phyloP scores from a whole-genome alignment of 2,113 vertebrate genomes.

The human (Homo sapiens) region GRCh38 chr1:80312501-80313000 shows the following conservation, averaged over 20 bases:
- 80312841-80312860: neutral
- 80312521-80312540: neutral
- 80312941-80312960: neutral
- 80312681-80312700: neutral
- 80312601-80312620: neutral
- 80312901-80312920: neutral
- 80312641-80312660: neutral
- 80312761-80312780: neutral
- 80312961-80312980: neutral
- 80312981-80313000: neutral
- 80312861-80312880: neutral
- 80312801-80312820: neutral
- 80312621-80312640: neutral
- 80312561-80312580: neutral
- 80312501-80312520: neutral
- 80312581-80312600: neutral
- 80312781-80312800: neutral
- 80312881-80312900: neutral
- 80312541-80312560: neutral
- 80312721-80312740: neutral
- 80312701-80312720: neutral
- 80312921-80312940: neutral
- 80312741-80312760: neutral
- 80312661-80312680: constrained; percentile 13
- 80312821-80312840: neutral